phyloP scores from a whole-genome alignment of 1,140 invertebrate species.

The Bombus huntii region DNA sequence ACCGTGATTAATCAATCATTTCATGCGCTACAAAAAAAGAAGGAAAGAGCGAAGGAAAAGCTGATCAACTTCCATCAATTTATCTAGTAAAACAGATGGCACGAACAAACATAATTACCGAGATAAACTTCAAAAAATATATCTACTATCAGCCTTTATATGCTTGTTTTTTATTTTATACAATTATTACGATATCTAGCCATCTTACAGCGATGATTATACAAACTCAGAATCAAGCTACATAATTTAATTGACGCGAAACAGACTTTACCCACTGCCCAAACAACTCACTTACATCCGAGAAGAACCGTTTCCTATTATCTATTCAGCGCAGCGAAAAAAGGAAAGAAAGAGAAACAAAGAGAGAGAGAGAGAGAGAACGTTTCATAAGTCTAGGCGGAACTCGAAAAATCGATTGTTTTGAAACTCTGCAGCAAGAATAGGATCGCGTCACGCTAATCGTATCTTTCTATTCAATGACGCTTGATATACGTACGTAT shows the following conservation, averaged over 20 bases:
- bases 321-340: conserved; percentile 6
- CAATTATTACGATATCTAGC: too few species aligned
- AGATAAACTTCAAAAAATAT: too few species aligned
- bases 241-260: background rate
- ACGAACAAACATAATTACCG: too few species aligned
- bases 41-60: too few species aligned
- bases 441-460: conserved; percentile 14
- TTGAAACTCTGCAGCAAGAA: conserved; percentile 36
- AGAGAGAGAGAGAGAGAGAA: background rate
- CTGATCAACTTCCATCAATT: too few species aligned
- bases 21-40: background rate
- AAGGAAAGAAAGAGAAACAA: background rate
- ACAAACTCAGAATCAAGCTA: background rate
- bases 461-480: conserved; percentile 33
- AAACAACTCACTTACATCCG: background rate
- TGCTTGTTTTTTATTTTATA: too few species aligned
- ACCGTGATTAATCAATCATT: conserved; percentile 19
- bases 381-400: conserved; percentile 14
- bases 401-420: conserved; percentile 38
- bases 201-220: background rate
- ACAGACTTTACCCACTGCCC: background rate
- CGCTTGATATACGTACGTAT: background rate
- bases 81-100: too few species aligned
- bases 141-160: too few species aligned
- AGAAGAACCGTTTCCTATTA: background rate